phyloP scores from a whole-genome alignment of 2,888 invertebrate genomes.

The Phyto melanocephala region DNA sequence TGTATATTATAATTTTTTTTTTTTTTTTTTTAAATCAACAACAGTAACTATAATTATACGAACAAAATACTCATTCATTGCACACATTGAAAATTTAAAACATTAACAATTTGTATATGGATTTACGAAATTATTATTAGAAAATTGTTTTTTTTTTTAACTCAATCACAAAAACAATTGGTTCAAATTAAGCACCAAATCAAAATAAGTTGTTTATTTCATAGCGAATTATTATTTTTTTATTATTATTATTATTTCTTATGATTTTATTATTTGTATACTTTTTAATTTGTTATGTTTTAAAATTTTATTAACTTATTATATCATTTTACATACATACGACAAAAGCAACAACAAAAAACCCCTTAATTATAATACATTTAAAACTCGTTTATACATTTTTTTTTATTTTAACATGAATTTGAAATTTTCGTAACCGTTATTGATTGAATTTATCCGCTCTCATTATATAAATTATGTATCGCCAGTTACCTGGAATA shows the following conservation, averaged over 20 bases:
- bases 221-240: slow-evolving; percentile 72
- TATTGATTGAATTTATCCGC: too few relatives aligned
- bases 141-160: background rate
- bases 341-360: slow-evolving; percentile 19
- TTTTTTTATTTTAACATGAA: background rate
- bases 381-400: background rate
- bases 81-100: background rate
- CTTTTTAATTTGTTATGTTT: slow-evolving; percentile 72
- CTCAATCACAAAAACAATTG: slow-evolving; percentile 8
- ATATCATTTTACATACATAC: slow-evolving; percentile 66
- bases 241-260: slow-evolving; percentile 65
- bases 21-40: background rate
- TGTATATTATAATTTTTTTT: slow-evolving; percentile 33
- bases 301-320: slow-evolving; percentile 75
- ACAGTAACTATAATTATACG: slow-evolving; percentile 1
- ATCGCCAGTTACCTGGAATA: too few relatives aligned
- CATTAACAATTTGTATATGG: background rate
- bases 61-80: slow-evolving; percentile 38
- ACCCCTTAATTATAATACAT: slow-evolving; percentile 36
- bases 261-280: slow-evolving; percentile 66
- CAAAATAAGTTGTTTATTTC: slow-evolving; percentile 65
- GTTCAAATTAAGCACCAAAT: slow-evolving; percentile 51
- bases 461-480: too few relatives aligned
- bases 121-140: background rate
- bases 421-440: slow-evolving; percentile 3